Evolutionary conservation across 2,113 vertebrate genomes (phyloP), one percentile per base, ranked within the genome.

Genomic region (Plectropomus leopardus): DNA sequence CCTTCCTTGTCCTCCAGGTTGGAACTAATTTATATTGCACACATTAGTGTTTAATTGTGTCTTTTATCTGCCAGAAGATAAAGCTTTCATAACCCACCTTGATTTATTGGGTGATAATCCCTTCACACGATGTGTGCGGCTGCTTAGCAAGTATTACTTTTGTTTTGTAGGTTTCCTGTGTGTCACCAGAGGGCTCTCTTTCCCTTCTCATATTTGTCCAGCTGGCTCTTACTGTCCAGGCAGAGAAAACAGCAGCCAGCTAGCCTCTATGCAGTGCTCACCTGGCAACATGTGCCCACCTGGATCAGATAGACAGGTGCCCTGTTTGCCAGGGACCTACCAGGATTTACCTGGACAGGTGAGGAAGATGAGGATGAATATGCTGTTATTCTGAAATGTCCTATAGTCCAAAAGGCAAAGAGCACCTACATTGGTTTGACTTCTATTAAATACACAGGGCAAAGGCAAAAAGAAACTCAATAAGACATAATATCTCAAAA

Each of bases 261-360:
- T 82, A 48, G 45, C 78, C 47, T 83, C 92, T 24, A 6, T 86
- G 50, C 26, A 89, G n/a, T 98, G 97, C 80, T 94, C 95, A 36
- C 69, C 88, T 72, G 96, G 97, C 54, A 89, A 96, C 77, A 95
- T 90, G 26, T 98, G 97, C 53, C 97, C 97, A n/a, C 5, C 79
- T 64, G 97, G 97, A 55, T 96, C 96, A 85, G 54, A 84, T 6
- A 85, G 87, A 58, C 95, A 95, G 26, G 24, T 90, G 15, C 90
- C 93, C 9, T 99, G 97, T 67, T 85, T 89, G 1, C 84, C 93
- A 24, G 97, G 98, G 21, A 95, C 94, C 45, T 97, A 96, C 44
- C 97, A 98, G 86, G 93, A 95, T 51, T 91, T 94, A 82, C 65
- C 86, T 69, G 96, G 96, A 24, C 95, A 96, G 92, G 95, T 95